Evolutionary conservation across 2,113 vertebrate species (phyloP), one percentile per base, ranked within the genome.

Genomic region (Zeus faber): DNA sequence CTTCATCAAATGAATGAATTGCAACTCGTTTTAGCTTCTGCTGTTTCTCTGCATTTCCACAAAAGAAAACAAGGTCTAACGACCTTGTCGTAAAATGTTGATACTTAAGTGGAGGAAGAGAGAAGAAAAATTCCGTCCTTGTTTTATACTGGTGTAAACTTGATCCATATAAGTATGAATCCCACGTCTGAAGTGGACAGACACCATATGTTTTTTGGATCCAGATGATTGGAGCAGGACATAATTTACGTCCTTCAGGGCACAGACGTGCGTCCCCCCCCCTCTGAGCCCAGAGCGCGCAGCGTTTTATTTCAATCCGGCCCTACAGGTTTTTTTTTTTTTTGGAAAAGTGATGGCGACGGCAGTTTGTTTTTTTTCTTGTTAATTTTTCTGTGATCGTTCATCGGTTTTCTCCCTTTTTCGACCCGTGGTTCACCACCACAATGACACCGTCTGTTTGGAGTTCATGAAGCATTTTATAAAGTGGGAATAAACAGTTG

Each of bases 161-260:
- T 70, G 80, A 88, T 84, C 83, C 72, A 72, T 81, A 79, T 77
- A 77, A 84, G 83, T 84, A 83, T 63, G 69, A 87, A 82, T 87
- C 58, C 76, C 80, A 78, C 77, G 72, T 83, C 76, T 54, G 54
- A 63, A 70, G 82, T 23, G 51, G 47, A 81, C 41, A 73, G 77
- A 72, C 82, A 67, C 62, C 87, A 90, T 87, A 64, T 88, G 86
- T 75, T 89, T 86, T 85, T 79, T 55, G 58, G 51, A 84, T 87
- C 67, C 58, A 78, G 80, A 72, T 67, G 52, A 55, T 65, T 72
- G 48, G 35, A 73, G 62, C 65, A 70, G 76, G 68, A 74, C 72
- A 67, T 84, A 76, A 86, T 87, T 87, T 85, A 88, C 77, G 68
- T 66, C 66, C 18, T 49, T 66, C 39, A 56, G 61, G 57, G 54